Conservation (phyloP, 2,113 vertebrate genomes). For the Gymnocephalus cernua region DNA sequence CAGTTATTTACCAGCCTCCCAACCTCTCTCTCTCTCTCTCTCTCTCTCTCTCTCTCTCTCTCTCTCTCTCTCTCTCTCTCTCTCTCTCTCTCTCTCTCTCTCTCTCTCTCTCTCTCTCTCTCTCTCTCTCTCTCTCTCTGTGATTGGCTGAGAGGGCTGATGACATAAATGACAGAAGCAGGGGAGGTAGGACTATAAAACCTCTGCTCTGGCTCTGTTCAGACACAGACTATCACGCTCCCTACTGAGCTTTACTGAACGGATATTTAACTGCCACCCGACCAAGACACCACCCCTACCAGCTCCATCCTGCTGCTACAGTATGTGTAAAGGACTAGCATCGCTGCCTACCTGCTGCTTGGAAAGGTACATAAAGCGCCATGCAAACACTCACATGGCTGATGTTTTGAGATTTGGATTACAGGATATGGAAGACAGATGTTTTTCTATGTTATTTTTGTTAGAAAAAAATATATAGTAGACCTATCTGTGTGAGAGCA, state of each 20-base stretch:
- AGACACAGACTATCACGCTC: constrained; percentile 51
- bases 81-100: background rate
- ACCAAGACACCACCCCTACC: background rate
- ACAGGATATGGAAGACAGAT: background rate
- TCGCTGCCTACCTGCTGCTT: constrained; percentile 86
- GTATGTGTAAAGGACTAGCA: constrained; percentile 89
- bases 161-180: constrained; percentile 72
- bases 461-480: too few relatives aligned
- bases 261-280: constrained; percentile 61
- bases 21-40: too few relatives aligned
- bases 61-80: too few relatives aligned
- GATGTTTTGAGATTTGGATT: constrained; percentile 21
- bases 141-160: constrained; percentile 74
- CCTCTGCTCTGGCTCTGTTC: constrained; percentile 32
- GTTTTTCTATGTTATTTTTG: background rate
- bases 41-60: too few relatives aligned
- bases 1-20: constrained; percentile 52
- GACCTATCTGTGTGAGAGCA: constrained; percentile 11
- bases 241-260: constrained; percentile 41
- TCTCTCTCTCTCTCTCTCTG: constrained; percentile 11
- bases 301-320: constrained; percentile 55
- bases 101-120: background rate
- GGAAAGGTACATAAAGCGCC: constrained; percentile 88
- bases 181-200: constrained; percentile 81
- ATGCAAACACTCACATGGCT: background rate